phyloP scores from a whole-genome alignment of 1,140 invertebrate genomes.

The Thaumetopoea pityocampa region DNA sequence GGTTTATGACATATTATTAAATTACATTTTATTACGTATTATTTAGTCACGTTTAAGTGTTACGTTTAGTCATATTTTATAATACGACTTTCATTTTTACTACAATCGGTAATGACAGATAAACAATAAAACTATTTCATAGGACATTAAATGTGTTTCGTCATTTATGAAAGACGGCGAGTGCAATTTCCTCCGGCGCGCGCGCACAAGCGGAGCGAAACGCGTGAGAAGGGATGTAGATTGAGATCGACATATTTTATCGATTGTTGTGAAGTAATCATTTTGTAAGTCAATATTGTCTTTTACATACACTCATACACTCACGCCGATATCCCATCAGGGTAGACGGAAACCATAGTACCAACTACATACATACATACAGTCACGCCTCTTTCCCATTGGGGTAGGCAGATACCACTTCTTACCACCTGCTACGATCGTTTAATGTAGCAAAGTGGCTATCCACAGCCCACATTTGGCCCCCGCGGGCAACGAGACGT shows the following conservation, averaged over 20 bases:
- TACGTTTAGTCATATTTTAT: constrained; percentile 5
- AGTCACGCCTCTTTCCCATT: no score
- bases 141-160: constrained; percentile 15
- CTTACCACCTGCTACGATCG: no score
- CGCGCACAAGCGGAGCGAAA: constrained; percentile 3
- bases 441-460: no score
- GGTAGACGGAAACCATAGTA: no score
- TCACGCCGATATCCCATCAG: no score
- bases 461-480: no score
- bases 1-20: no score
- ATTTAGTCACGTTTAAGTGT: constrained; percentile 5
- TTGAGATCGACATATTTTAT: neutral
- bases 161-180: constrained; percentile 7
- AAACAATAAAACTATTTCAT: constrained; percentile 20
- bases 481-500: no score
- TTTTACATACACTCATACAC: no score
- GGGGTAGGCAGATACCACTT: no score
- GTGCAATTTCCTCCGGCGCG: constrained; percentile 14
- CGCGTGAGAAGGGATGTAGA: constrained; percentile 6
- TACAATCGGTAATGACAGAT: constrained; percentile 12
- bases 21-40: no score
- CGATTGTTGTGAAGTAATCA: neutral
- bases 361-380: no score
- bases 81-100: constrained; percentile 16
- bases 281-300: neutral